Evolutionary conservation across 2,113 vertebrate genomes (phyloP).

Genomic region (Tonatia bakeri): DNA sequence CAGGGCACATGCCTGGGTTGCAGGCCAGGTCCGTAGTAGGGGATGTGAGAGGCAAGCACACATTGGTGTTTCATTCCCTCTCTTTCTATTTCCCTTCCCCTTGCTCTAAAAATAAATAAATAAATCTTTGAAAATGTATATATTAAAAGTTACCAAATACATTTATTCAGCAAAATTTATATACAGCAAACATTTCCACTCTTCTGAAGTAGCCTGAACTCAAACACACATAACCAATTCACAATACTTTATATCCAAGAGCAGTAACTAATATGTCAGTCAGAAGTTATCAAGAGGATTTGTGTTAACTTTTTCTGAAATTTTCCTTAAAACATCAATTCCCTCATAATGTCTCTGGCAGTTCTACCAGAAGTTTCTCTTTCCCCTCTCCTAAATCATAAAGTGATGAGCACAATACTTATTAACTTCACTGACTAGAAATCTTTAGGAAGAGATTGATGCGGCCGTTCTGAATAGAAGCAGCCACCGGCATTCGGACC

Average conservation of each 20-base stretch:
- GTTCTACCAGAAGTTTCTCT: conserved; percentile 19
- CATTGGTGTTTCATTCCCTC: no score
- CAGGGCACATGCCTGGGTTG: no score
- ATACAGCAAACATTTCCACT: neutral
- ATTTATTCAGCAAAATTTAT: neutral
- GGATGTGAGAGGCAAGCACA: no score
- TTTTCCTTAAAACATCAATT: neutral
- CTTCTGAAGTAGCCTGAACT: neutral
- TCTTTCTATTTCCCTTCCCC: no score
- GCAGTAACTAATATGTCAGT: neutral
- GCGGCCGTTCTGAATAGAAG: conserved; percentile 25
- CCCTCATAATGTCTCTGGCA: neutral
- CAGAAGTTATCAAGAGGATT: neutral
- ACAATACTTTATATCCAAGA: neutral
- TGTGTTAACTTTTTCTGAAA: neutral
- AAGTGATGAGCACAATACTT: conserved; percentile 30
- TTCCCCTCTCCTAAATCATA: conserved; percentile 53
- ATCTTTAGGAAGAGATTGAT: conserved; percentile 64
- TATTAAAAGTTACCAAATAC: neutral
- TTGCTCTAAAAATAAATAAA: no score
- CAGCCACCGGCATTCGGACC: neutral
- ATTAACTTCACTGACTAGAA: conserved; percentile 56
- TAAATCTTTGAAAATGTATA: no score
- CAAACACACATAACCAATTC: neutral
- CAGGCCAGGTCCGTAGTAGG: no score